Evolutionary conservation across 2,113 vertebrate species (phyloP).

Genomic region (Perca fluviatilis): DNA sequence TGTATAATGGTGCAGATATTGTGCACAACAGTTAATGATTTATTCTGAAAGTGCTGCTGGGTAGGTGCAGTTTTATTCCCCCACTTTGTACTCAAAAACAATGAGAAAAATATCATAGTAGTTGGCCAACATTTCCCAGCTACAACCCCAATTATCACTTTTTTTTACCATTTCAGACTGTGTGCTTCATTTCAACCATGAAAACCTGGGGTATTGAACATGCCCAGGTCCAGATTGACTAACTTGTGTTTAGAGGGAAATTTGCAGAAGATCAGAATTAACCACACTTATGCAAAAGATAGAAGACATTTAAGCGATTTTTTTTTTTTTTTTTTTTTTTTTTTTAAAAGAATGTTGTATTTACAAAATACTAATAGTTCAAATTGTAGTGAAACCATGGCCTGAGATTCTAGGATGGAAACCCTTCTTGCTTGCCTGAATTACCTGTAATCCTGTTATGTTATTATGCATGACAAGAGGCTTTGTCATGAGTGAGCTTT

Average conservation of each 20-base stretch:
- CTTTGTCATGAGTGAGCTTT: neutral
- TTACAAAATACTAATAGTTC: too few relatives aligned
- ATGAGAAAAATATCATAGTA: neutral
- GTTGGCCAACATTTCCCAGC: neutral
- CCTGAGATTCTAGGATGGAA: neutral
- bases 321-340: too few relatives aligned
- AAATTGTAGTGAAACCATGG: neutral
- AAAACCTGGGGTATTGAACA: too few relatives aligned
- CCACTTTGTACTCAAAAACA: neutral
- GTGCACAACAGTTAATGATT: neutral
- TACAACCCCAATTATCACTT: neutral
- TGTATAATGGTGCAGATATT: slow-evolving; percentile 4
- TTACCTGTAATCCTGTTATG: neutral
- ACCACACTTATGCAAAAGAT: neutral
- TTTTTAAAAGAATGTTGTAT: too few relatives aligned
- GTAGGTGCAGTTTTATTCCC: too few relatives aligned
- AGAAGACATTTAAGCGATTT: too few relatives aligned
- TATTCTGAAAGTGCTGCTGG: neutral
- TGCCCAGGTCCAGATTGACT: too few relatives aligned
- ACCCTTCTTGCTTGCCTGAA: neutral
- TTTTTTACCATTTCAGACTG: neutral
- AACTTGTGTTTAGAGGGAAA: too few relatives aligned
- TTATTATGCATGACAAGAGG: neutral
- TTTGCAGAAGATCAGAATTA: neutral
- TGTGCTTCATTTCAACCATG: neutral